Evolutionary conservation across 2,888 invertebrate species (phyloP).

Genomic region (Parelbella ahira): DNA sequence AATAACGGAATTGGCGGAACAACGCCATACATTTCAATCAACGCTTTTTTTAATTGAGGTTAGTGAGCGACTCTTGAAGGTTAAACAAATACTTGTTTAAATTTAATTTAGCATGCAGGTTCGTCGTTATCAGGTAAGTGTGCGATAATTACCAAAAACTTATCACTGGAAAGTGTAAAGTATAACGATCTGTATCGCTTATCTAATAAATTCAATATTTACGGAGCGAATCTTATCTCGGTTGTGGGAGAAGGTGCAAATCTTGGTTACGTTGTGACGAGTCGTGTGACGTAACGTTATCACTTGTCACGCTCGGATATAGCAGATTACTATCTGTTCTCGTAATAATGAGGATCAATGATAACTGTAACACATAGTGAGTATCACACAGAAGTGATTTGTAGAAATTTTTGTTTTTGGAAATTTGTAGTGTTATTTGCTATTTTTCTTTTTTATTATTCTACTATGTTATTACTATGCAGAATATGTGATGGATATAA

Average conservation of each 20-base stretch:
- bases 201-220: conserved; percentile 62
- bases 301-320: conserved; percentile 37
- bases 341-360: conserved; percentile 14
- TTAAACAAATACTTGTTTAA: conserved; percentile 26
- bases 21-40: neutral
- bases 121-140: conserved; percentile 43
- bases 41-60: conserved; percentile 6
- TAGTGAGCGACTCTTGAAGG: conserved; percentile 26
- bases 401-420: too few relatives aligned
- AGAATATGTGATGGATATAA: too few relatives aligned
- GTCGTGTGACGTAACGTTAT: conserved; percentile 47
- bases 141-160: conserved; percentile 52
- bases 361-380: too few relatives aligned
- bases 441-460: too few relatives aligned
- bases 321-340: conserved; percentile 26
- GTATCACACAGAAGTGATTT: too few relatives aligned
- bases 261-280: conserved; percentile 57
- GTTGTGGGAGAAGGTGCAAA: conserved; percentile 57
- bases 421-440: too few relatives aligned
- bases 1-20: too few relatives aligned
- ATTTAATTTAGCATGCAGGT: conserved; percentile 15
- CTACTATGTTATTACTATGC: too few relatives aligned
- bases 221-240: conserved; percentile 55
- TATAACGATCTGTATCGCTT: conserved; percentile 69
- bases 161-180: conserved; percentile 67